These are phyloP conservation scores for Ascidia mentula DNA, from an alignment of 23 tunicate species.

Conservation along the genomic window DNA sequence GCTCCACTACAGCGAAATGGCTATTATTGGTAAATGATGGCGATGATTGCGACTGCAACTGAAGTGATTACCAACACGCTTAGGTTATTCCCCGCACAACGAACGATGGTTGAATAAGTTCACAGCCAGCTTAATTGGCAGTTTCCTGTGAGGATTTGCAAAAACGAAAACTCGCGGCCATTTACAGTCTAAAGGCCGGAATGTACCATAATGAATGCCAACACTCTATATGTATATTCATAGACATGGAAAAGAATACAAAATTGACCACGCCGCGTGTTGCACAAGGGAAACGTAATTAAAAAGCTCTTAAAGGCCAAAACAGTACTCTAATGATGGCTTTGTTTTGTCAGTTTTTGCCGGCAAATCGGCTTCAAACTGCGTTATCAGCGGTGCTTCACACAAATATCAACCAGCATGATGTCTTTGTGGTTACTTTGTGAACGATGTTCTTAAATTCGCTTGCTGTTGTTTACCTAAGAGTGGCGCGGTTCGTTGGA, in stretches of 20 bases:
- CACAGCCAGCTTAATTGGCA: background rate
- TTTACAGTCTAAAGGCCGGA: too few relatives aligned
- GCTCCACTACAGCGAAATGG: background rate
- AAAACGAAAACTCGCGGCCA: background rate
- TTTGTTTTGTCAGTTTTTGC: too few relatives aligned
- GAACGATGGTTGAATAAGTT: background rate
- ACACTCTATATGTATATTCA: too few relatives aligned
- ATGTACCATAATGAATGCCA: too few relatives aligned
- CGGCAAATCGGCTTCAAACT: too few relatives aligned
- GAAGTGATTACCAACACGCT: background rate
- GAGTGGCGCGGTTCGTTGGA: too few relatives aligned
- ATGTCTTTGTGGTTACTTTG: background rate
- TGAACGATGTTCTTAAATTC: background rate
- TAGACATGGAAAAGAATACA: too few relatives aligned
- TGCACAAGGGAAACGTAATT: too few relatives aligned
- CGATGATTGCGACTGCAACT: background rate
- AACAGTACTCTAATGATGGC: too few relatives aligned
- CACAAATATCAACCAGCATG: background rate
- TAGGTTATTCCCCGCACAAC: background rate
- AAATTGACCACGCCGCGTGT: too few relatives aligned
- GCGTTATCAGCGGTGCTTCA: background rate
- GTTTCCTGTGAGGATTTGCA: background rate
- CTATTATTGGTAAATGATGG: background rate
- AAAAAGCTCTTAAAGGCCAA: too few relatives aligned
- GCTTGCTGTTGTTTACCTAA: background rate